Evolutionary conservation across 2,113 vertebrate genomes (phyloP).

Genomic region (Isurus oxyrinchus): DNA sequence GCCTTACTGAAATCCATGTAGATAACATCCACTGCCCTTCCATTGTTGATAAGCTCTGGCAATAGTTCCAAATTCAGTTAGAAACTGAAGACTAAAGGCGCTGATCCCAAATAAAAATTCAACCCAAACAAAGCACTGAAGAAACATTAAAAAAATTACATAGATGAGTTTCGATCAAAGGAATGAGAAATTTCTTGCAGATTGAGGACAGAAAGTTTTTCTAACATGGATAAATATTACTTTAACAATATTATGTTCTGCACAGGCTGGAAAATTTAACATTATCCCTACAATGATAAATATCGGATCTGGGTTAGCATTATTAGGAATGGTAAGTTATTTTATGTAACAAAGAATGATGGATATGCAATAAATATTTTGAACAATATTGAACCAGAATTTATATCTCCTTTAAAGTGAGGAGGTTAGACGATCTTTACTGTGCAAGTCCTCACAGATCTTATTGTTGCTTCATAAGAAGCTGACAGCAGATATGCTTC

Average conservation of each 20-base stretch:
- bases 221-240: neutral
- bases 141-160: neutral
- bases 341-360: neutral
- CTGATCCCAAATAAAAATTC: neutral
- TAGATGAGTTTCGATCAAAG: neutral
- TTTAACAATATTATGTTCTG: constrained; percentile 5
- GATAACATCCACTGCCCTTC: too few species aligned
- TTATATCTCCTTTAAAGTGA: neutral
- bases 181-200: neutral
- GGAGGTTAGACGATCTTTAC: neutral
- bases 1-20: too few species aligned
- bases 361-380: neutral
- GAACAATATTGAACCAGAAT: neutral
- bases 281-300: constrained; percentile 35
- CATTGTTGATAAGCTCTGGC: neutral
- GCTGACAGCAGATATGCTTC: neutral
- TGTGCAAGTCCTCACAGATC: neutral
- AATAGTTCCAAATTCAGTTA: neutral
- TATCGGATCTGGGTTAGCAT: constrained; percentile 20
- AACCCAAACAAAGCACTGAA: neutral
- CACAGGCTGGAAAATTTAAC: constrained; percentile 33
- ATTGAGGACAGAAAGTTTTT: neutral
- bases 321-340: constrained; percentile 31
- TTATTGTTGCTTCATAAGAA: neutral
- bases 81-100: too few species aligned